Base-by-base conservation (phyloP, 2,113 vertebrate species). In the Tenebrosternarchus preto region DNA sequence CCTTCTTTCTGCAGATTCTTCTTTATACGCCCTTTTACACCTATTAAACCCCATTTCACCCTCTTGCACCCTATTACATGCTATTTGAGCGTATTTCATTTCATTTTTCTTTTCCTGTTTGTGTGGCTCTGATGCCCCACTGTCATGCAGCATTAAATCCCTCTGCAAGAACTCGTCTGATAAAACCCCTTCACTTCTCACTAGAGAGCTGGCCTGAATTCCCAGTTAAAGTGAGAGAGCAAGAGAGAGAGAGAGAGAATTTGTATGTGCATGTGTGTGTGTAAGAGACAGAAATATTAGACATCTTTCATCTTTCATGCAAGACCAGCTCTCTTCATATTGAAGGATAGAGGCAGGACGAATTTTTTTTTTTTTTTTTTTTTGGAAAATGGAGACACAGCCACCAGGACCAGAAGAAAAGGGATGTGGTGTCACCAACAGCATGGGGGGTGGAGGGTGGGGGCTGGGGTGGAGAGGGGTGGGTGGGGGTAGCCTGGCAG, bases 171-270 rank as follows among this genome's bases (percentile, higher is more conserved):
- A 85, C 77, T 56, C 66, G 76, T 50, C 83, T 8, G 87, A 91
- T 92, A 91, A 91, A 86, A 85, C 86, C 84, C 79, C 85, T 77
- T 57, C 29, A 73, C 82, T 75, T 43, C 88, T 74, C 86, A 85
- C 82, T 29, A 50, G 78, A 84, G 75, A 81, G 61, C 72, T 82
- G 76, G 17, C 80, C 73, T 82, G 72, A 36, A 76, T 82, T 85
- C 71, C 24, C 4, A 31, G 16, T 57, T 24, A 22, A 33, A 3
- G 36, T 55, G 63, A 79, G n/a, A 22, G 20, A 73, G 20, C 6
- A 4, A 4, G 72, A 22, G 20, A 15, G 25, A 33, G 17, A 33
- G 53, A 57, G 71, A 31, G 8, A 59, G 7, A 5, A 4, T 17
- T 53, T 17, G 55, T 19, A 16, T 1, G 63, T 1, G 27, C 17